Percentiles rank a stretch among this genome's conserved stretches.
phyloP scores from a whole-genome alignment of 1,140 invertebrate species.

The Asbolus verrucosus region DNA sequence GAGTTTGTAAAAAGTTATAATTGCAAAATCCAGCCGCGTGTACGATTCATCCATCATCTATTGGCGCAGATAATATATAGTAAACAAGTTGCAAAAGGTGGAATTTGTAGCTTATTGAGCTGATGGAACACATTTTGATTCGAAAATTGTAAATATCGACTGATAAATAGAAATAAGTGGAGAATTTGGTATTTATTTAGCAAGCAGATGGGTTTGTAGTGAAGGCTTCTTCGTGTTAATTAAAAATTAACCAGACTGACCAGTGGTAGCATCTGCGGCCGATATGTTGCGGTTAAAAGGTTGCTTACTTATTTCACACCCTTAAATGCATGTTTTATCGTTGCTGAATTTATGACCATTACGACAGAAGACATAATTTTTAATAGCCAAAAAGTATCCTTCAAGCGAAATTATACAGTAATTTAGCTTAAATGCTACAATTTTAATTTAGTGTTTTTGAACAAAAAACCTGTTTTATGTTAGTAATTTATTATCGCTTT shows the following conservation, averaged over 20 bases:
- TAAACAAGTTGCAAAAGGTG: conserved; percentile 9
- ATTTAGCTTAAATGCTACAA: conserved; percentile 37
- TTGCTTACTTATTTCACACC: conserved; percentile 42
- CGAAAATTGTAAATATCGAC: conserved; percentile 9
- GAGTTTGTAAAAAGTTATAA: conserved; percentile 19
- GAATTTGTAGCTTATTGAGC: conserved; percentile 2
- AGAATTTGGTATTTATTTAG: not conserved
- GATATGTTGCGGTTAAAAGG: conserved; percentile 48
- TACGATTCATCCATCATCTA: conserved; percentile 16
- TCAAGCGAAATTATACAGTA: conserved; percentile 31
- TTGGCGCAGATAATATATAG: conserved; percentile 13
- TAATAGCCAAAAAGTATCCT: conserved; percentile 32
- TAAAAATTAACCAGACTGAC: conserved; percentile 48
- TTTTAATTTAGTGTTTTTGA: conserved; percentile 35
- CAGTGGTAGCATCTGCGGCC: conserved; percentile 44
- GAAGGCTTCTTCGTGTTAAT: conserved; percentile 36
- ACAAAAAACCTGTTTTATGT: conserved; percentile 36
- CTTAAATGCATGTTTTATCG: conserved; percentile 36
- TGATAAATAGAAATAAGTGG: not conserved
- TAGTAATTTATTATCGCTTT: conserved; percentile 38
- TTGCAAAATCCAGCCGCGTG: conserved; percentile 19
- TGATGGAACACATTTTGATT: conserved; percentile 1
- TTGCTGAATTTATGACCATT: conserved; percentile 5
- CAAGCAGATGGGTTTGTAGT: conserved; percentile 11
- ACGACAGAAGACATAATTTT: conserved; percentile 30